Base-by-base conservation (phyloP, 2,888 invertebrate species). In the Ectemnius lituratus region DNA sequence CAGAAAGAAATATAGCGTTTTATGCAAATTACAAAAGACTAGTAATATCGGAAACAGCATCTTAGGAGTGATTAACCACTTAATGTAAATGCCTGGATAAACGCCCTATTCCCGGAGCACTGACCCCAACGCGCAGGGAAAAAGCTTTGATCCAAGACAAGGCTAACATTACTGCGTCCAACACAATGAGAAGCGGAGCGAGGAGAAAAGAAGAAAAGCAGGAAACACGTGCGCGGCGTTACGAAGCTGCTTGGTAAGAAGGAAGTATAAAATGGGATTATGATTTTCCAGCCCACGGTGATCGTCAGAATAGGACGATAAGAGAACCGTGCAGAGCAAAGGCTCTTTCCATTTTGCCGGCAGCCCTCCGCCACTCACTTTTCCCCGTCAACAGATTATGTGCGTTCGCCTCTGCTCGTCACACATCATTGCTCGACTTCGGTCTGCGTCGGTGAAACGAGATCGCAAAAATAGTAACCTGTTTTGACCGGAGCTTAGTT, bases 271-370 rank as follows among this genome's bases (percentile, higher is more conserved):
- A 76, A 23, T 58, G 56, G 73, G 69, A 70, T 76, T 73, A 77
- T 64, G 76, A 77, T 77, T 77, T 76, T 72, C 76, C 76, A 76
- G 76, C 68, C 77, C 66, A 52, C 65, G 62, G 69, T 63, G 37
- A 62, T 58, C 65, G 69, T 66, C 37, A 37, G 47, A 61, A 70
- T 57, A 27, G 46, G 28, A 45, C 76, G 77, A 77, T 76, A 73
- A 76, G 69, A 76, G 23, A 37, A 16, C 45, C 20, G 20, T 56
- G 11, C 58, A 14, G 49, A 20, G 27, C 6, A 58, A 13, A 27
- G 16, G 18, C 46, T 8, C 27, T 46, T 63, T 60, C 20, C 23
- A 46, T 62, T 65, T 64, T 67, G 20, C 37, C 8, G 37, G 37
- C 37, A 37, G 11, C 37, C 37, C 37, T 37, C 62, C n/a, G 23